Percentiles rank a stretch among this genome's conserved stretches.
phyloP scores from a whole-genome alignment of 2,113 vertebrate species.

The Lasiurus cinereus region DNA sequence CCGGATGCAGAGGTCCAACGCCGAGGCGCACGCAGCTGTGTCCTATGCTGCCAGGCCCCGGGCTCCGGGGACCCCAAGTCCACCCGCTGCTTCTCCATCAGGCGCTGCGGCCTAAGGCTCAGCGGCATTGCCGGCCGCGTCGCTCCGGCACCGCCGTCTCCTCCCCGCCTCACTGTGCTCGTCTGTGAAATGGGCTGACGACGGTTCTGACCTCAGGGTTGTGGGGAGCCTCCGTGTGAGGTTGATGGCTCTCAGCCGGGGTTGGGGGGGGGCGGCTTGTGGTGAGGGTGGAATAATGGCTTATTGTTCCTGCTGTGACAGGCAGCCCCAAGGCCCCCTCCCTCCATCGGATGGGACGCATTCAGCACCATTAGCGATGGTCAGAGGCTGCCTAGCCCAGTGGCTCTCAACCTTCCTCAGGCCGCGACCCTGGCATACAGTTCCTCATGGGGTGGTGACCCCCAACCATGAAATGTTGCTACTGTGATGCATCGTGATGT shows the following conservation, averaged over 20 bases:
- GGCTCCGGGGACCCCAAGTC: background rate
- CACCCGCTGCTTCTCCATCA: too few species aligned
- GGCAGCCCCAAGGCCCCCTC: fast-evolving
- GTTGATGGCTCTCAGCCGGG: background rate
- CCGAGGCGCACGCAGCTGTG: fast-evolving
- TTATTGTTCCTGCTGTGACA: background rate
- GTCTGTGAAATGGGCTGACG: background rate
- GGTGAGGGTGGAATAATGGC: background rate
- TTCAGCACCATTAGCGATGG: background rate
- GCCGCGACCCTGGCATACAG: too few species aligned
- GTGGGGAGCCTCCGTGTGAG: fast-evolving
- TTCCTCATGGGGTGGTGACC: too few species aligned
- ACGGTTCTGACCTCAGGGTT: background rate
- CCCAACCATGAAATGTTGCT: too few species aligned
- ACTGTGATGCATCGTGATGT: too few species aligned
- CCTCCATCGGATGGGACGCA: too few species aligned
- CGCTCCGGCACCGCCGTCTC: fast-evolving
- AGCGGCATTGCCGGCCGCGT: background rate
- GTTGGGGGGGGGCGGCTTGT: background rate
- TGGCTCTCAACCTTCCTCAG: too few species aligned
- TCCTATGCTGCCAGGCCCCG: fast-evolving
- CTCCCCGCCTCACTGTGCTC: background rate
- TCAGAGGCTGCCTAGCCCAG: background rate
- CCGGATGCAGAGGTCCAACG: background rate
- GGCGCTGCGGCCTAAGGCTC: fast-evolving